Conservation (phyloP, 2,888 invertebrate genomes). For the Agrotis puta region DNA sequence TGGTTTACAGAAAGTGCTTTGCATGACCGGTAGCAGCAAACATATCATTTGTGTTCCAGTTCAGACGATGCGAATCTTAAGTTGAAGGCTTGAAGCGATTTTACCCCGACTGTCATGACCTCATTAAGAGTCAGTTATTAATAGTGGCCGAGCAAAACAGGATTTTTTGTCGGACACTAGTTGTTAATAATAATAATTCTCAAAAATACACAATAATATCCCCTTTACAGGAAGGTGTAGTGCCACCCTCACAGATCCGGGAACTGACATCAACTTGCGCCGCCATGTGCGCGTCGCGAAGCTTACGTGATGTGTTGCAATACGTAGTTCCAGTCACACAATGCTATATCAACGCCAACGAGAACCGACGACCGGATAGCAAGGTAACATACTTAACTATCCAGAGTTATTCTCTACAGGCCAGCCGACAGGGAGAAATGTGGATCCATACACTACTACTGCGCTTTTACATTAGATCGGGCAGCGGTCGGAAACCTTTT, state of each 20-base stretch:
- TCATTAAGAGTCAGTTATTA: background rate
- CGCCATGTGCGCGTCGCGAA: constrained; percentile 93
- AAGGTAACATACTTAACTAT: constrained; percentile 68
- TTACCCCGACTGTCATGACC: background rate
- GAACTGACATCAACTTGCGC: constrained; percentile 93
- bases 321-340: constrained; percentile 85
- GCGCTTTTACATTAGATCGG: too few species aligned
- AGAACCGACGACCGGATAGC: constrained; percentile 74
- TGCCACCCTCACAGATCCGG: constrained; percentile 76
- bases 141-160: too few species aligned
- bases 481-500: too few species aligned
- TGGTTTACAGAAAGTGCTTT: too few species aligned
- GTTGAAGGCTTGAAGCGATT: background rate
- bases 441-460: too few species aligned
- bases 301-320: constrained; percentile 84
- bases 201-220: background rate
- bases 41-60: background rate
- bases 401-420: too few species aligned
- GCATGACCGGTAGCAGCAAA: background rate
- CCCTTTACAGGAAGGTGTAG: constrained; percentile 78
- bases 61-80: too few species aligned
- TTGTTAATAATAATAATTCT: too few species aligned
- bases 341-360: constrained; percentile 67
- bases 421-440: too few species aligned
- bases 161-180: too few species aligned